Percentiles rank a stretch among this genome's conserved stretches.
These are phyloP conservation scores for Saguinus imperator DNA, from an alignment of 2,113 vertebrate species.

Conservation along the genomic window DNA sequence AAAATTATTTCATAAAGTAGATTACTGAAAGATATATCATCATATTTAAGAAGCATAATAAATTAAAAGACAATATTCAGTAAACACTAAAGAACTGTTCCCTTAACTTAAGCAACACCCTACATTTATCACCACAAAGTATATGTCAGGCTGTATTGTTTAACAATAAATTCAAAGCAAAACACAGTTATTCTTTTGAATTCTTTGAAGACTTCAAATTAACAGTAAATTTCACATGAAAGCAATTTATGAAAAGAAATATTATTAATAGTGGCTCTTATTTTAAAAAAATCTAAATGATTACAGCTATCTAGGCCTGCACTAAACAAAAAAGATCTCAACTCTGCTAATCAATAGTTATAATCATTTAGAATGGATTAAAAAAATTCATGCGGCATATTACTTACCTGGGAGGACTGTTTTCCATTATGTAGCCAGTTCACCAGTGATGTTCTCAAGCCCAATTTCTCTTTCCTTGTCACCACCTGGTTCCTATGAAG, in stretches of 20 bases:
- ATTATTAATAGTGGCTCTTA: not conserved
- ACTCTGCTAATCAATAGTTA: not conserved
- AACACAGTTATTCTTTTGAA: not conserved
- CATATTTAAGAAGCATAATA: not conserved
- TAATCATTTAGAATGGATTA: not conserved
- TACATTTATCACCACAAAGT: not conserved
- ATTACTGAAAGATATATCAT: not conserved
- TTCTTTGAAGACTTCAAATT: not conserved
- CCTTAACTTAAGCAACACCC: not conserved
- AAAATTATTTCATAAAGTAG: not conserved
- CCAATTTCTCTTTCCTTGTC: conserved; percentile 35
- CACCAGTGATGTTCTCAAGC: not conserved
- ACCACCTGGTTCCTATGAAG: conserved; percentile 53
- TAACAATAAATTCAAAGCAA: conserved; percentile 5
- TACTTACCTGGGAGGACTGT: not conserved
- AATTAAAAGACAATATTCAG: not conserved
- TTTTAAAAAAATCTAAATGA: not conserved
- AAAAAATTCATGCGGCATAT: not conserved
- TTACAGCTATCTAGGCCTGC: not conserved
- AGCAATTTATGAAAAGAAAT: conserved; percentile 29
- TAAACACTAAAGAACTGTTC: not conserved
- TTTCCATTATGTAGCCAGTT: not conserved
- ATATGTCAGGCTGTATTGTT: not conserved
- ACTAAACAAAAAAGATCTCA: not conserved
- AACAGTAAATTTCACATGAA: conserved; percentile 26